A percentile compares a stretch with the other conserved stretches of the same genome.
phyloP scores from a whole-genome alignment of 2,888 invertebrate genomes.

The Buathra laborator region DNA sequence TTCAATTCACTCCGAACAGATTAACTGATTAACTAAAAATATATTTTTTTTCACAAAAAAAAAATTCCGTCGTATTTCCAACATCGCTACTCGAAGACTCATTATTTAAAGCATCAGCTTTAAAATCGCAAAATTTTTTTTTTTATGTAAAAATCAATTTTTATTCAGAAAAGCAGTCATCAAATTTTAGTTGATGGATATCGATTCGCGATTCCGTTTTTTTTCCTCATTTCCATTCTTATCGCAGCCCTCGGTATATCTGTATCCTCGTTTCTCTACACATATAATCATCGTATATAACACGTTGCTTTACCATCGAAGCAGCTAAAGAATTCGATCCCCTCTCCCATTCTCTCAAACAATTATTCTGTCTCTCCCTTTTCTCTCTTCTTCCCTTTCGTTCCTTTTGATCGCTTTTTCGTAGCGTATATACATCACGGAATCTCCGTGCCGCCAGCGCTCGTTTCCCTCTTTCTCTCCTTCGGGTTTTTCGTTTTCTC shows the following conservation, averaged over 20 bases:
- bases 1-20: background rate
- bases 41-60: background rate
- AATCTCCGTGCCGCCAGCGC: background rate
- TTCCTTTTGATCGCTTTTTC: background rate
- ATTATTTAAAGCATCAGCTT: too few relatives aligned
- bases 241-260: slow-evolving; percentile 4
- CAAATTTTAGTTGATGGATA: too few relatives aligned
- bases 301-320: slow-evolving; percentile 34
- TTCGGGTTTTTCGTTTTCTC: background rate
- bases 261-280: slow-evolving; percentile 26
- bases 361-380: slow-evolving; percentile 60
- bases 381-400: slow-evolving; percentile 60
- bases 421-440: background rate
- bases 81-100: too few relatives aligned
- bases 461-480: slow-evolving; percentile 2
- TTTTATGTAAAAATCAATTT: too few relatives aligned
- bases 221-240: too few relatives aligned
- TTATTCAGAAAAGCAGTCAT: too few relatives aligned
- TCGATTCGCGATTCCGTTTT: too few relatives aligned
- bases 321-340: slow-evolving; percentile 32
- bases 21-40: background rate
- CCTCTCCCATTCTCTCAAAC: slow-evolving; percentile 1
- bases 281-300: slow-evolving; percentile 29
- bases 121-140: too few relatives aligned
- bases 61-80: background rate